A percentile compares a stretch with the other conserved stretches of the same genome.
Evolutionary conservation across 2,797 vertebrate genomes (phyloP).

Genomic region (Thamnophis elegans): DNA sequence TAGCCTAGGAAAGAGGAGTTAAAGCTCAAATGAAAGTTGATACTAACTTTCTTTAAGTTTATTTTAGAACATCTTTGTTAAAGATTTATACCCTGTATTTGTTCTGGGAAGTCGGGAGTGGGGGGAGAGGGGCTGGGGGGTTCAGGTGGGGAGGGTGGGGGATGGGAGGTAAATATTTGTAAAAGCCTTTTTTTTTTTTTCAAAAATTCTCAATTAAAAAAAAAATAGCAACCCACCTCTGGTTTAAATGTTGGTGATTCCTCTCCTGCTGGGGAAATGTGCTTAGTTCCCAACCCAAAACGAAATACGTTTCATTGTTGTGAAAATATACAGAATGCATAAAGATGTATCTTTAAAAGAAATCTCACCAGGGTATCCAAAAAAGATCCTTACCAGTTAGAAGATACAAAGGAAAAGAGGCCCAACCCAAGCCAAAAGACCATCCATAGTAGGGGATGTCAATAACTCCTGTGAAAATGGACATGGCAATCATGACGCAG

Average conservation of each 20-base stretch:
- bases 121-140: no score
- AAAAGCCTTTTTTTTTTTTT: no score
- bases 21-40: no score
- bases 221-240: no score
- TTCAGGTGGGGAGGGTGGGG: no score
- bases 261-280: not conserved
- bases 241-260: not conserved
- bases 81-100: no score
- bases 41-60: no score
- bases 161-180: no score
- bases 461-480: fast-evolving
- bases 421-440: not conserved
- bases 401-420: not conserved
- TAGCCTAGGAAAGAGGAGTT: no score
- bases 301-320: not conserved
- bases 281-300: not conserved
- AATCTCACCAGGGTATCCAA: not conserved
- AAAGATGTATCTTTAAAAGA: not conserved
- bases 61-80: no score
- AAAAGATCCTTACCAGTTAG: not conserved
- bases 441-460: fast-evolving
- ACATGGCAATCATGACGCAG: not conserved
- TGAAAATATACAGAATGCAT: not conserved
- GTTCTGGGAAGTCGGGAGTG: no score
- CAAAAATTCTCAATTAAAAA: no score